Evolutionary conservation across 1,140 invertebrate genomes (phyloP).

Genomic region (Drepana arcuata): DNA sequence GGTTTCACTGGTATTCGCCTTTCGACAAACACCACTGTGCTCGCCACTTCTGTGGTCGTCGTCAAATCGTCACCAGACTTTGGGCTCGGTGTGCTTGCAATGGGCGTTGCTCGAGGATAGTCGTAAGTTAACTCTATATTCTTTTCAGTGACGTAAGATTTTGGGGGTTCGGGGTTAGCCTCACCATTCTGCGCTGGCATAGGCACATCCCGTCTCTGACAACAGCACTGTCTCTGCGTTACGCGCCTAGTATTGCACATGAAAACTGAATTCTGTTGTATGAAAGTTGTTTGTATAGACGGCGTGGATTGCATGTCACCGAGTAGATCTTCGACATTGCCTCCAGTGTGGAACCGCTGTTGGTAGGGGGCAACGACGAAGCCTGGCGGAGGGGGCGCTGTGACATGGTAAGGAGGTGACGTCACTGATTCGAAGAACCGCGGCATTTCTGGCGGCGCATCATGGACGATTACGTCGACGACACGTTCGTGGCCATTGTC

Average conservation of each 20-base stretch:
- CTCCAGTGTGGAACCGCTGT: constrained; percentile 56
- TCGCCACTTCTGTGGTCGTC: constrained; percentile 68
- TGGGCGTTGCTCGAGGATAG: constrained; percentile 56
- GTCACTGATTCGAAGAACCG: constrained; percentile 55
- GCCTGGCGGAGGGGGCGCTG: constrained; percentile 43
- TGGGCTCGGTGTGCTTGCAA: constrained; percentile 37
- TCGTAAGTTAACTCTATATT: constrained; percentile 69
- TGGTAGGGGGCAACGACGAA: constrained; percentile 53
- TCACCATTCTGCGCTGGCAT: constrained; percentile 14
- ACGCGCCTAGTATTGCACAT: constrained; percentile 66
- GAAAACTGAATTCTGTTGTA: constrained; percentile 62
- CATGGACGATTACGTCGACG: constrained; percentile 58
- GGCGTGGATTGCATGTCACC: constrained; percentile 54
- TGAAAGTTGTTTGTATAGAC: constrained; percentile 50
- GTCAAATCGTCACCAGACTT: constrained; percentile 45
- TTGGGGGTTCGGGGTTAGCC: constrained; percentile 30
- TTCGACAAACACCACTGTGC: constrained; percentile 67
- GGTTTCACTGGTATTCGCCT: constrained; percentile 57
- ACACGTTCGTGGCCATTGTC: constrained; percentile 35
- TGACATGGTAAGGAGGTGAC: constrained; percentile 44
- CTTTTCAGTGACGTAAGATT: constrained; percentile 65
- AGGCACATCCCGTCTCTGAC: constrained; percentile 40
- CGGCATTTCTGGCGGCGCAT: constrained; percentile 42
- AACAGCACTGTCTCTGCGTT: constrained; percentile 57
- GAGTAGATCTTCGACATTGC: constrained; percentile 62